These are phyloP conservation scores for Pseudotriccus pelzelni DNA, from an alignment of 2,797 vertebrate species.

Conservation along the genomic window DNA sequence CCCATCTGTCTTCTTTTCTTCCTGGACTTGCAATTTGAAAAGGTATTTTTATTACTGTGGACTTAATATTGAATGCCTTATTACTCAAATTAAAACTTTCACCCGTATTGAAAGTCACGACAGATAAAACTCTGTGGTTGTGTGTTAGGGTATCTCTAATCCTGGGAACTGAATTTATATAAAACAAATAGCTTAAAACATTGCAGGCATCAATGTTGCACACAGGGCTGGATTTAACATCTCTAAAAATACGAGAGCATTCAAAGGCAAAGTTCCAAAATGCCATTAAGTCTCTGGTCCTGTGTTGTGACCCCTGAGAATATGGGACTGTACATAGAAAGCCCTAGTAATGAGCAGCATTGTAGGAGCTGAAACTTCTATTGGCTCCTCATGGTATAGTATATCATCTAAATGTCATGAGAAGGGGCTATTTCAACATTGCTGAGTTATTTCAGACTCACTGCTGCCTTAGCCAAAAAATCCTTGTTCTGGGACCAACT, in stretches of 20 bases:
- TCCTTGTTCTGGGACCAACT: conserved; percentile 20
- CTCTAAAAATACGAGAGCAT: conserved; percentile 2
- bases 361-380: neutral
- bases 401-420: conserved; percentile 45
- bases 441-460: conserved; percentile 43
- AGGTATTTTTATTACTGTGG: conserved; percentile 7
- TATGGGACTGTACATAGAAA: neutral
- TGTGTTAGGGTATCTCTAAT: neutral
- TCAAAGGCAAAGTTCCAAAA: conserved; percentile 25
- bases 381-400: neutral
- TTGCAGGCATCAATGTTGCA: neutral
- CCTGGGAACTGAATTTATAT: neutral
- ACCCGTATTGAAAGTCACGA: neutral
- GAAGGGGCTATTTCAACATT: conserved; percentile 19
- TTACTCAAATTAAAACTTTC: neutral
- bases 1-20: neutral
- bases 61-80: neutral
- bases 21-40: neutral
- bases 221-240: neutral
- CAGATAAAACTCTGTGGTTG: neutral
- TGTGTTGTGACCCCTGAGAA: conserved; percentile 5
- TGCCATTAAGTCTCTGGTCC: neutral
- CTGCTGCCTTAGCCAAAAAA: conserved; percentile 35
- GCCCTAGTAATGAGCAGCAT: neutral
- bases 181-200: neutral